phyloP scores from a whole-genome alignment of 2,113 vertebrate species.

The Perca fluviatilis region DNA sequence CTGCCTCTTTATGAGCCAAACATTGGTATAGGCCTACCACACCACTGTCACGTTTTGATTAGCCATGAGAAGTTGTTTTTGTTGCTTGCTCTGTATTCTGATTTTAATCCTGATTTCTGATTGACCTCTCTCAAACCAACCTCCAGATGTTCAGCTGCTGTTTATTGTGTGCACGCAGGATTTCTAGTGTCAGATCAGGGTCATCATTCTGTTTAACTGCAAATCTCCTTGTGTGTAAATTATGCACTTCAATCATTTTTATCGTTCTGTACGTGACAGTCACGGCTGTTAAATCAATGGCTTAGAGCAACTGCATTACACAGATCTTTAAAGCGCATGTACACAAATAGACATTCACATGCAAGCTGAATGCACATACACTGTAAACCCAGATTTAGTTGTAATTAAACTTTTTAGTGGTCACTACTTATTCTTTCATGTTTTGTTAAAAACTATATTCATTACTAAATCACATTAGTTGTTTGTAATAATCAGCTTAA shows the following conservation, averaged over 20 bases:
- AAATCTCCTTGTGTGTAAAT: conserved; percentile 69
- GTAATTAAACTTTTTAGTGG: too few species aligned
- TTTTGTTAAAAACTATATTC: too few species aligned
- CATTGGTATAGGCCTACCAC: background rate
- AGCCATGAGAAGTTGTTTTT: background rate
- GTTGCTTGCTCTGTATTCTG: conserved; percentile 20
- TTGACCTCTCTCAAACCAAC: conserved; percentile 42
- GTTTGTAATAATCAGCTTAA: too few species aligned
- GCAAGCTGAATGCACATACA: conserved; percentile 1
- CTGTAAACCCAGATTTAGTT: too few species aligned
- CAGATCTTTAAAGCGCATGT: conserved; percentile 50
- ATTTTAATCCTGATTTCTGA: conserved; percentile 56
- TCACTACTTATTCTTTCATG: too few species aligned
- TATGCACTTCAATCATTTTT: conserved; percentile 60
- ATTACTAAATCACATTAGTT: too few species aligned
- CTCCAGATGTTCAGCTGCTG: conserved; percentile 66
- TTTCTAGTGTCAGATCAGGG: conserved; percentile 28
- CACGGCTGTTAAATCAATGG: conserved; percentile 59
- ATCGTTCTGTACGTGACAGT: conserved; percentile 45
- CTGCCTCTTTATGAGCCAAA: background rate
- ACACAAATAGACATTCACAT: conserved; percentile 44
- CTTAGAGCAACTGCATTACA: conserved; percentile 46
- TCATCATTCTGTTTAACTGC: conserved; percentile 59
- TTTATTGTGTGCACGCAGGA: conserved; percentile 39
- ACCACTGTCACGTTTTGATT: conserved; percentile 16